These are phyloP conservation scores for Plodia interpunctella DNA, from an alignment of 1,140 invertebrate species.

Conservation along the genomic window DNA sequence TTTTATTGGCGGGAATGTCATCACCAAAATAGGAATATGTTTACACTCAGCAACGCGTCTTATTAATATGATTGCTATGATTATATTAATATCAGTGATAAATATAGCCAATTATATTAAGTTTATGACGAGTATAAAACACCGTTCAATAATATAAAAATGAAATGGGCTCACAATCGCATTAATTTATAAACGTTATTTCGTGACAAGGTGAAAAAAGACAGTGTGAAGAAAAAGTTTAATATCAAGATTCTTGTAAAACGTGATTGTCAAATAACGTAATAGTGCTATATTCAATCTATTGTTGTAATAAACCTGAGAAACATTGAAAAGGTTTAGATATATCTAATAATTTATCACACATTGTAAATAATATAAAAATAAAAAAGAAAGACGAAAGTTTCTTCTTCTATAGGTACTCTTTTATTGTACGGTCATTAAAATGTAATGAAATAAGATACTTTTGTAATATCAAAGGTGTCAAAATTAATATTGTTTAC, in stretches of 20 bases:
- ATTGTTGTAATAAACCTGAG: background rate
- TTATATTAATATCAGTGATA: conserved; percentile 27
- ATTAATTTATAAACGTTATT: too few relatives aligned
- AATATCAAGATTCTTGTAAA: too few relatives aligned
- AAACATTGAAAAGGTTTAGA: background rate
- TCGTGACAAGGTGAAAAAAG: too few relatives aligned
- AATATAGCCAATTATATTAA: conserved; percentile 6
- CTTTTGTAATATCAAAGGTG: conserved; percentile 17
- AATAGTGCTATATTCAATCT: background rate
- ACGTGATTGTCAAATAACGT: too few relatives aligned
- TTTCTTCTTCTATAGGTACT: conserved; percentile 7
- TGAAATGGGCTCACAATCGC: too few relatives aligned
- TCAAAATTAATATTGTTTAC: conserved; percentile 1
- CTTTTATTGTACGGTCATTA: conserved; percentile 36
- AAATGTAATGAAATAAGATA: conserved; percentile 39
- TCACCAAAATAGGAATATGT: conserved; percentile 27
- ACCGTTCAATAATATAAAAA: conserved; percentile 20
- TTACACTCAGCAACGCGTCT: conserved; percentile 25
- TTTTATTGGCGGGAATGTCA: conserved; percentile 36
- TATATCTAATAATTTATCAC: conserved; percentile 13
- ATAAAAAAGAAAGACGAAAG: background rate
- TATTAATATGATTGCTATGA: conserved; percentile 27
- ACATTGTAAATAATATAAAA: conserved; percentile 16
- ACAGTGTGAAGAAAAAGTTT: too few relatives aligned
- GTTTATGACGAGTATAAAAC: conserved; percentile 16